phyloP scores from a whole-genome alignment of 1,140 invertebrate genomes.

The Drosophila obscura region DNA sequence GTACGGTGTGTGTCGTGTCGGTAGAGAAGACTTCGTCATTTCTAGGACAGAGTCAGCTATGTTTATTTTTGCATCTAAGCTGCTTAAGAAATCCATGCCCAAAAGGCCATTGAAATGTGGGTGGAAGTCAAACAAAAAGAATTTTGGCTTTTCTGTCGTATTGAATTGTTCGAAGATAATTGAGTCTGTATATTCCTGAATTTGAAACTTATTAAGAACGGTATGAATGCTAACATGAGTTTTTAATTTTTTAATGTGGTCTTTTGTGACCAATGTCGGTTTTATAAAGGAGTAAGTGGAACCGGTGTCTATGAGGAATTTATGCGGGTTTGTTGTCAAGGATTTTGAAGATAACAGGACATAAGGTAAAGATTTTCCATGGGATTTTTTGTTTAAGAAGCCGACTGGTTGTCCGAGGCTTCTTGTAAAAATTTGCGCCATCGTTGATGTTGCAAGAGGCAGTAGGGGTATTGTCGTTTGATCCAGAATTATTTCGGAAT shows the following conservation, averaged over 20 bases:
- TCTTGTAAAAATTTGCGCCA: slow-evolving; percentile 6
- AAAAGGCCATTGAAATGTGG: slow-evolving; percentile 4
- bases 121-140: slow-evolving; percentile 6
- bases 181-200: slow-evolving; percentile 6
- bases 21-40: neutral
- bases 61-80: slow-evolving; percentile 13
- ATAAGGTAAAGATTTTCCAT: slow-evolving; percentile 5
- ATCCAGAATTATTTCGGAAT: neutral
- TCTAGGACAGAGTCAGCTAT: neutral
- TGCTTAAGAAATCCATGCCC: slow-evolving; percentile 1
- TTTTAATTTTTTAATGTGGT: neutral
- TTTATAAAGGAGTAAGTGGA: slow-evolving; percentile 14
- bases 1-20: neutral
- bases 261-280: no score
- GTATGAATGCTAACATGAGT: neutral
- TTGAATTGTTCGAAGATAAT: slow-evolving; percentile 6
- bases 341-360: slow-evolving; percentile 4
- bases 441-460: slow-evolving; percentile 16
- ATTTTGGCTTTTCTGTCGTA: neutral
- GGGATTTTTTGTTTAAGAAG: no score
- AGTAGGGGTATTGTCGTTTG: slow-evolving; percentile 5
- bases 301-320: slow-evolving; percentile 1
- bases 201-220: slow-evolving; percentile 1
- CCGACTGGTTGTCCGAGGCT: slow-evolving; percentile 1
- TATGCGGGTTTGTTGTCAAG: neutral